Evolutionary conservation across 2,888 invertebrate genomes (phyloP).

Genomic region (Microlaimidae sp.): DNA sequence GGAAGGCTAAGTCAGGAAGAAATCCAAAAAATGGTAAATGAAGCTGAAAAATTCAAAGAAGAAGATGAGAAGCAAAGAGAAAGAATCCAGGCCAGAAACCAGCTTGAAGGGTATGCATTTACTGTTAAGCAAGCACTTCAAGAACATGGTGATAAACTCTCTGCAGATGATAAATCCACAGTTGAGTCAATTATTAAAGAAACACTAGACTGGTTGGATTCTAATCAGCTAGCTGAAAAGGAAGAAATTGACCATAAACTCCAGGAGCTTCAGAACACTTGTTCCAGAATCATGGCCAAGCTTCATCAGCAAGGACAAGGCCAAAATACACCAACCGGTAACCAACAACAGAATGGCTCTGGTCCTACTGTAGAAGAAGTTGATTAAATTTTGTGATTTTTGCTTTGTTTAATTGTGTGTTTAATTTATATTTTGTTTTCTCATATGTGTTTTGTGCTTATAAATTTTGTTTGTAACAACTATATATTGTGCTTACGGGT

Average conservation of each 20-base stretch:
- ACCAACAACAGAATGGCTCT: no score
- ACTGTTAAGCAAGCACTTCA: constrained; percentile 78
- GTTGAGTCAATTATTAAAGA: no score
- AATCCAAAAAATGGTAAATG: constrained; percentile 63
- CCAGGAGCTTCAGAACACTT: neutral
- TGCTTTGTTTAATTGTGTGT: no score
- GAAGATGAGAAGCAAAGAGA: constrained; percentile 47
- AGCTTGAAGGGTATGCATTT: constrained; percentile 71
- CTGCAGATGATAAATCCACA: no score
- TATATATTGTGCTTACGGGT: no score
- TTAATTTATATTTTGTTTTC: no score
- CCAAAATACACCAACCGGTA: no score
- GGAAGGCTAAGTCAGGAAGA: constrained; percentile 59
- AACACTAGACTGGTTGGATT: constrained; percentile 49
- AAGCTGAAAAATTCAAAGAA: constrained; percentile 71
- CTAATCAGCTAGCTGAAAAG: constrained; percentile 60
- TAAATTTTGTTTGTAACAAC: no score
- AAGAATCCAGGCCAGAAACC: constrained; percentile 57
- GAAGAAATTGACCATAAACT: constrained; percentile 64
- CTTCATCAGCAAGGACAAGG: no score
- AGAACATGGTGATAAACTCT: no score
- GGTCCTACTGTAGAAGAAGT: constrained; percentile 45
- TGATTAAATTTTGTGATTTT: no score
- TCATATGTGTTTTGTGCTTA: no score
- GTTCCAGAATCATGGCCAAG: constrained; percentile 37